These are phyloP conservation scores for Mastomys coucha DNA, from an alignment of 2,113 vertebrate genomes.

Conservation along the genomic window DNA sequence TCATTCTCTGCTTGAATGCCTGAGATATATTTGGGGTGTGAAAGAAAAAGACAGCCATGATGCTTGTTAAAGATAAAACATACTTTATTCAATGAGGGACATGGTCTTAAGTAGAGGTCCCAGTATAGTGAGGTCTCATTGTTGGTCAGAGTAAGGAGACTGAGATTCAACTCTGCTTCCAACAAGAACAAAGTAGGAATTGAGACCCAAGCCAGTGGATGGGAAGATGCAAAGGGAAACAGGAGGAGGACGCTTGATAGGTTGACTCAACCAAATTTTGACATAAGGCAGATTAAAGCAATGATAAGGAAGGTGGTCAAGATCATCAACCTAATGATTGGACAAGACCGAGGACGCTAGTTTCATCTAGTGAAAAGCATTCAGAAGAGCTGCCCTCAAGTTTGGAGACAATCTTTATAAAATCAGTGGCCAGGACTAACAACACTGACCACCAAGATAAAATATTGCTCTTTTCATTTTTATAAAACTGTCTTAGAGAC, in stretches of 20 bases:
- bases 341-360: background rate
- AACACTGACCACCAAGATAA: slow-evolving; percentile 10
- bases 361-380: background rate
- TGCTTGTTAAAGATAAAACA: background rate
- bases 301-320: background rate
- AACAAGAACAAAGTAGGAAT: background rate
- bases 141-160: background rate
- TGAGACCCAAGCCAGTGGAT: background rate
- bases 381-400: background rate
- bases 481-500: background rate
- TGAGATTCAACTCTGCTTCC: background rate
- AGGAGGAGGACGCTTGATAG: background rate
- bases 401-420: slow-evolving; percentile 55
- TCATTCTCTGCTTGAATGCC: slow-evolving; percentile 78
- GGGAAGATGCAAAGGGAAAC: background rate
- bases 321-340: background rate
- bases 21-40: slow-evolving; percentile 75
- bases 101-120: no score
- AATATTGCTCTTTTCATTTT: background rate
- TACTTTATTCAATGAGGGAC: background rate
- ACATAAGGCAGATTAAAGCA: background rate
- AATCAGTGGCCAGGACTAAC: slow-evolving; percentile 73
- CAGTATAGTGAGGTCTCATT: background rate
- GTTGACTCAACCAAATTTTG: background rate
- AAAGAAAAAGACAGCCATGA: background rate